Percentiles rank a stretch among this genome's conserved stretches.
Evolutionary conservation across 2,888 invertebrate species (phyloP).

Genomic region (Caenorhabditis sp.): DNA sequence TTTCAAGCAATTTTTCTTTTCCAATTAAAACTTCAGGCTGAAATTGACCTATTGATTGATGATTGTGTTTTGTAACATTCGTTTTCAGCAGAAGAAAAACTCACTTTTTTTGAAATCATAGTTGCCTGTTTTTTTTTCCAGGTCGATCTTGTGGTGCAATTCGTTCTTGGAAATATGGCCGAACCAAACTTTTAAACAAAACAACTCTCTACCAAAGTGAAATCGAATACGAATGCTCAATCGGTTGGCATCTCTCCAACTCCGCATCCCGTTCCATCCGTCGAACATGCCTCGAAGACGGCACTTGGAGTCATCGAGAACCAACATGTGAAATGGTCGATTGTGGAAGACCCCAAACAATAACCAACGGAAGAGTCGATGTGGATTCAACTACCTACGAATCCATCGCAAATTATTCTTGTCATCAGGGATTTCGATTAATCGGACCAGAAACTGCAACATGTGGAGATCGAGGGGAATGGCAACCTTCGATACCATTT

Average conservation of each 20-base stretch:
- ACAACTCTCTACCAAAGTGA: slow-evolving; percentile 34
- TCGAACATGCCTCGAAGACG: slow-evolving; percentile 54
- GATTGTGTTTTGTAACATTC: too few relatives aligned
- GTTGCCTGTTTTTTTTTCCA: slow-evolving; percentile 8
- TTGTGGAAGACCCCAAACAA: slow-evolving; percentile 53
- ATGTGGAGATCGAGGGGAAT: slow-evolving; percentile 53
- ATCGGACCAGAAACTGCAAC: slow-evolving; percentile 56
- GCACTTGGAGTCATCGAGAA: slow-evolving; percentile 48
- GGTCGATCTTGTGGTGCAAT: slow-evolving; percentile 42
- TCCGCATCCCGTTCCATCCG: slow-evolving; percentile 33
- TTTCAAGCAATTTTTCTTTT: too few relatives aligned
- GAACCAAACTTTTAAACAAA: slow-evolving; percentile 43
- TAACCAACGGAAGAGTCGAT: slow-evolving; percentile 53
- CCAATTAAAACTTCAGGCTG: too few relatives aligned
- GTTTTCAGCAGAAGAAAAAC: background rate
- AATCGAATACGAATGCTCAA: slow-evolving; percentile 54
- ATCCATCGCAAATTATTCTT: slow-evolving; percentile 55
- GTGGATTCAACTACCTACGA: slow-evolving; percentile 49
- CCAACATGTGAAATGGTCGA: slow-evolving; percentile 53
- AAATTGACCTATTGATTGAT: too few relatives aligned
- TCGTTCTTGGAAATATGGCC: slow-evolving; percentile 33
- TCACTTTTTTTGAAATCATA: background rate
- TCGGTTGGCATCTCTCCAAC: slow-evolving; percentile 46
- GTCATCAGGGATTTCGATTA: slow-evolving; percentile 55
- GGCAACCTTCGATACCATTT: slow-evolving; percentile 61